Percentiles rank a stretch among this genome's conserved stretches.
Conservation (phyloP, 2,797 vertebrate genomes). For the Mastacembelus armatus region DNA sequence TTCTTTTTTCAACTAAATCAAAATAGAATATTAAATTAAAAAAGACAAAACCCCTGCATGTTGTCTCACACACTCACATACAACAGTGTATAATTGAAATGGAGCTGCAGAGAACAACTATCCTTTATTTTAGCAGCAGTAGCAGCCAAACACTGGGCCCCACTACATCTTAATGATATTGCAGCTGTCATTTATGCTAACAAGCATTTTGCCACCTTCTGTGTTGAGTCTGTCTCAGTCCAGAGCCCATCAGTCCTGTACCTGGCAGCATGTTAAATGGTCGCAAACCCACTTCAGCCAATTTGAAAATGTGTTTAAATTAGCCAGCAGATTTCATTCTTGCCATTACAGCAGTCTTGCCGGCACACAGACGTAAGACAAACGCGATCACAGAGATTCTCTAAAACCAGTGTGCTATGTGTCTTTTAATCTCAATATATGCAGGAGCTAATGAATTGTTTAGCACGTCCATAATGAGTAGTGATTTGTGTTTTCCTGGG, state of each 20-base stretch:
- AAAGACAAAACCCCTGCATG: not conserved
- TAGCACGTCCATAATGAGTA: constrained; percentile 67
- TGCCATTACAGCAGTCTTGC: constrained; percentile 26
- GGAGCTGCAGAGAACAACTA: constrained; percentile 20
- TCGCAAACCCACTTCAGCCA: constrained; percentile 50
- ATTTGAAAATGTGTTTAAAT: constrained; percentile 62
- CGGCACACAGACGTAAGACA: constrained; percentile 18
- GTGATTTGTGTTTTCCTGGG: constrained; percentile 73
- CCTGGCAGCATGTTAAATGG: constrained; percentile 66
- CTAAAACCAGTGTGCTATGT: constrained; percentile 45
- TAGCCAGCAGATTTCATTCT: constrained; percentile 40
- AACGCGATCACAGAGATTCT: constrained; percentile 47
- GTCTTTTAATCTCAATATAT: constrained; percentile 51
- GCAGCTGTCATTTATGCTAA: constrained; percentile 73
- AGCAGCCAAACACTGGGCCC: constrained; percentile 39
- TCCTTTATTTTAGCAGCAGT: constrained; percentile 25
- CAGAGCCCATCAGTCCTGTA: constrained; percentile 42
- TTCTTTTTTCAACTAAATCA: not conserved
- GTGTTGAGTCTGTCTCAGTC: constrained; percentile 51
- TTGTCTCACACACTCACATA: constrained; percentile 3
- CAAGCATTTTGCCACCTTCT: constrained; percentile 63
- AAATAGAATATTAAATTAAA: not conserved
- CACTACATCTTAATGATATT: constrained; percentile 64
- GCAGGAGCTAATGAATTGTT: constrained; percentile 72
- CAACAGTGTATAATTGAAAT: constrained; percentile 28